Base-by-base conservation (phyloP, 2,888 invertebrate genomes). In the Gastrophysa polygoni region DNA sequence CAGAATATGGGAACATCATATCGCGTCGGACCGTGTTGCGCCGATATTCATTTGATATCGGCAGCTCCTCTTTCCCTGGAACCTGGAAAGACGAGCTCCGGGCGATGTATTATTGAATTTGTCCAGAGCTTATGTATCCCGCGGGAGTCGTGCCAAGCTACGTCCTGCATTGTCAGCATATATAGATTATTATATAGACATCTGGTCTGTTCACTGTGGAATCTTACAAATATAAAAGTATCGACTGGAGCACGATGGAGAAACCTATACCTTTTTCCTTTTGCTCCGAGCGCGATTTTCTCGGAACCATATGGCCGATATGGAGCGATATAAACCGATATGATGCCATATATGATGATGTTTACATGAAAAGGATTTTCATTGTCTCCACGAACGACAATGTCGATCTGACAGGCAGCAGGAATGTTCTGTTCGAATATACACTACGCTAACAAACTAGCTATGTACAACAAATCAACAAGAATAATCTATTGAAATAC, bases 101-200 rank as follows among this genome's bases (percentile, higher is more conserved):
- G 43, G 52, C 52, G 64, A 78, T 81, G 79, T 77, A 80, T 81
- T 81, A 81, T 81, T 81, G 81, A 81, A 81, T 81, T 81, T 79
- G 81, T 78, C 80, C 80, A 73, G 72, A 76, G 77, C 79, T 81
- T 81, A 82, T 81, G 78, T 76, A 73, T 80, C 81, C 80, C 81
- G 68, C 67, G 81, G 75, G 81, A 71, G 72, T 79, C 76, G 80
- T 81, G 75, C 73, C 73, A 73, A 73, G 78, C 78, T 78, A 80
- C 77, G 78, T 80, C 75, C 79, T 78, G 80, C 81, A 79, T 82
- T 81, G 82, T 82, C 82, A 82, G 82, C 82, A 81, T 80, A 82
- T 82, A 82, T 82, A 81, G 81, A 82, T 81, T 82, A 82, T 82
- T 82, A 82, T 82, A 82, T 81, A 81, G 81, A 81, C 81, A 82